Conservation (phyloP, 2,113 vertebrate genomes). For the Capricornis sumatraensis region DNA sequence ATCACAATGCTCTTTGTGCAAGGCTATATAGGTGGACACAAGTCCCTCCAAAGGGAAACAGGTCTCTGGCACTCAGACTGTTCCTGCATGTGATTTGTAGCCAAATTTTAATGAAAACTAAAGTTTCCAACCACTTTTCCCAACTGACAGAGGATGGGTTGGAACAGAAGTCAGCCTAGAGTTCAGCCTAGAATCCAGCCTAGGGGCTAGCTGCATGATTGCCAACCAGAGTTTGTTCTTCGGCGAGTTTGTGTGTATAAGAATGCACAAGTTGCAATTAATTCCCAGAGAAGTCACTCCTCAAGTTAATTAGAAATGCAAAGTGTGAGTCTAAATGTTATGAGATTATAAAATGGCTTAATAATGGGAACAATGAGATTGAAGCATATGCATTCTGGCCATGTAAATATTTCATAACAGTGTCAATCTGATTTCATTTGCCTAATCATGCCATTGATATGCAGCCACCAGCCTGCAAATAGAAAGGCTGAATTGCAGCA, state of each 20-base stretch:
- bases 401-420: slow-evolving; percentile 68
- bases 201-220: slow-evolving; percentile 33
- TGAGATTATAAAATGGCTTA: slow-evolving; percentile 65
- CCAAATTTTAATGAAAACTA: slow-evolving; percentile 55
- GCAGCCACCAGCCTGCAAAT: slow-evolving; percentile 58
- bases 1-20: not conserved
- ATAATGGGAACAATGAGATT: slow-evolving; percentile 66
- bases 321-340: slow-evolving; percentile 63
- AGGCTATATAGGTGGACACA: not conserved
- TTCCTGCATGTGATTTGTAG: not conserved
- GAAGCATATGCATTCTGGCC: slow-evolving; percentile 60
- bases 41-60: not conserved
- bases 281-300: slow-evolving; percentile 43
- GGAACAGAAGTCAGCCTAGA: slow-evolving; percentile 31
- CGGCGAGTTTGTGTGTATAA: slow-evolving; percentile 49
- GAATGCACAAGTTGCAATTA: slow-evolving; percentile 62
- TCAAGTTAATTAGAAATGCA: slow-evolving; percentile 70
- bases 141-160: not conserved
- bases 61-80: not conserved
- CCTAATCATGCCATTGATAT: slow-evolving; percentile 76
- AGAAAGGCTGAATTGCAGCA: slow-evolving; percentile 67
- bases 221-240: slow-evolving; percentile 58
- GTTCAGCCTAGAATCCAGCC: slow-evolving; percentile 16
- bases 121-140: slow-evolving; percentile 48
- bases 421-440: slow-evolving; percentile 71